phyloP scores from a whole-genome alignment of 1,140 invertebrate genomes.

The Hyles euphorbiae region DNA sequence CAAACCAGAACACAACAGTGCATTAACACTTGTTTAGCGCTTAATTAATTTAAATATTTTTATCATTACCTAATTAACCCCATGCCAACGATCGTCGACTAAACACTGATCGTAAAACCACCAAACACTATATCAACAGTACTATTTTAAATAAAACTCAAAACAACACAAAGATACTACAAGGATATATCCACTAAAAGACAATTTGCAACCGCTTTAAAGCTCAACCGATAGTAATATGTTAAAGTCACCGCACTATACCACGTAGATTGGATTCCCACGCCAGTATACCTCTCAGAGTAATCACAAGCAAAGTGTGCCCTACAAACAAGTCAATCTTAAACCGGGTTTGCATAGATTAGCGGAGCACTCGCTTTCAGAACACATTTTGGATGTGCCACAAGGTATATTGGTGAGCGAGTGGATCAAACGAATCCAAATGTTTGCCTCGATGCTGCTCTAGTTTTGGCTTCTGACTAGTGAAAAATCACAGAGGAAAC shows the following conservation, averaged over 20 bases:
- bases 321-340: conserved; percentile 54
- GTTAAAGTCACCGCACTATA: conserved; percentile 6
- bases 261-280: conserved; percentile 17
- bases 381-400: conserved; percentile 25
- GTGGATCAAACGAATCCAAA: too few relatives aligned
- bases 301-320: conserved; percentile 33
- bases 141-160: too few relatives aligned
- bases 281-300: conserved; percentile 19
- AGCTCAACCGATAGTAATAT: conserved; percentile 1
- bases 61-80: too few relatives aligned
- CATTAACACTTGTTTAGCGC: too few relatives aligned
- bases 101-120: too few relatives aligned
- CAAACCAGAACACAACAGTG: too few relatives aligned
- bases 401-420: conserved; percentile 9
- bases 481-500: too few relatives aligned
- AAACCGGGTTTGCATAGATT: conserved; percentile 55
- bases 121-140: too few relatives aligned
- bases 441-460: too few relatives aligned
- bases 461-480: too few relatives aligned
- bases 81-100: too few relatives aligned
- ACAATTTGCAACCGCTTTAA: conserved; percentile 1
- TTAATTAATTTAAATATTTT: too few relatives aligned
- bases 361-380: conserved; percentile 38
- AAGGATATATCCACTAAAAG: conserved; percentile 1
- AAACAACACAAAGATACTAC: background rate